Evolutionary conservation across 2,113 vertebrate species (phyloP).

Genomic region (Nansenia antarctica): DNA sequence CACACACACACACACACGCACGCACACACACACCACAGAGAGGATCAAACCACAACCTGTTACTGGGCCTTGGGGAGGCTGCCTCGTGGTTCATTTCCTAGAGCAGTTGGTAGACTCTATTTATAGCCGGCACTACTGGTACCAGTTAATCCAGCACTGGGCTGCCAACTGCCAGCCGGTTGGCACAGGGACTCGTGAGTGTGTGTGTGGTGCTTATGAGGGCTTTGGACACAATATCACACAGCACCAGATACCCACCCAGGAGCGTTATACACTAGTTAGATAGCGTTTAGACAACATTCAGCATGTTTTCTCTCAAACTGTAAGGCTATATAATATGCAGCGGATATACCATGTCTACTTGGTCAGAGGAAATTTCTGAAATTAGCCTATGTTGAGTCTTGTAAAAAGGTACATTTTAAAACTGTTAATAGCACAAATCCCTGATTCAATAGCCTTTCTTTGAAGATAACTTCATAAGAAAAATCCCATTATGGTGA

Average conservation of each 20-base stretch:
- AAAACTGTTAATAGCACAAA: neutral
- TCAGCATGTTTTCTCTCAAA: neutral
- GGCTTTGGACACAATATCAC: slow-evolving; percentile 47
- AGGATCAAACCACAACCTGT: slow-evolving; percentile 70
- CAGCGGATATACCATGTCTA: neutral
- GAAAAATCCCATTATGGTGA: neutral
- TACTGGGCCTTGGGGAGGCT: slow-evolving; percentile 68
- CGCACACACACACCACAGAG: slow-evolving; percentile 16
- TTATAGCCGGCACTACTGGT: slow-evolving; percentile 69
- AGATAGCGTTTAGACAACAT: neutral
- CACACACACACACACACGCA: slow-evolving; percentile 30
- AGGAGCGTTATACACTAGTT: neutral
- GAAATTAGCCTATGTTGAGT: no score
- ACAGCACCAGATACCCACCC: slow-evolving; percentile 32
- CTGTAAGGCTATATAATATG: no score
- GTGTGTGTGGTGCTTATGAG: slow-evolving; percentile 43
- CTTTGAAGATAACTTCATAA: neutral
- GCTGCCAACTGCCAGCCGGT: slow-evolving; percentile 69
- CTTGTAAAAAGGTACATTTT: neutral
- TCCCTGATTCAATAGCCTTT: neutral
- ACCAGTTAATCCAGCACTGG: slow-evolving; percentile 73
- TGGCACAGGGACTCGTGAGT: slow-evolving; percentile 57
- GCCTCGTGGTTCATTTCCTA: slow-evolving; percentile 71
- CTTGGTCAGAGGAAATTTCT: neutral
- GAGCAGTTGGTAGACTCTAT: slow-evolving; percentile 73